A percentile compares a stretch with the other conserved stretches of the same genome.
phyloP scores from a whole-genome alignment of 2,888 invertebrate genomes.

The Ectemnius lituratus region DNA sequence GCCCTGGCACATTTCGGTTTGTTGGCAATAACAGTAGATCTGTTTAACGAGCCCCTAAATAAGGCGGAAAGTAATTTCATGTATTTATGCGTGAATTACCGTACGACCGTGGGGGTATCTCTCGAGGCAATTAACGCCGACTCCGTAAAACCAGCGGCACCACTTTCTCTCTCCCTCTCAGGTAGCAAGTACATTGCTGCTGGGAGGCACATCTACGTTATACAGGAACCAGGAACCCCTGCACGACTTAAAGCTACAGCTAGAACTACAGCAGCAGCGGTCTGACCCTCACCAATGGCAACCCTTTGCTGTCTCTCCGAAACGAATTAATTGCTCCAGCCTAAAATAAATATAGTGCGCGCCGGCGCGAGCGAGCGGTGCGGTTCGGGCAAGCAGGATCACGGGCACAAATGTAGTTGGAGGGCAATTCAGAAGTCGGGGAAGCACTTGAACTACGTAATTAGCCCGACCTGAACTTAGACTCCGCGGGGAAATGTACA shows the following conservation, averaged over 20 bases:
- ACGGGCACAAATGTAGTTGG: conserved; percentile 27
- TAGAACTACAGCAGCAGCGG: too few relatives aligned
- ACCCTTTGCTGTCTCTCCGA: conserved; percentile 53
- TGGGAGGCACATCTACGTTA: conserved; percentile 43
- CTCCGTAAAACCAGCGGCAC: conserved; percentile 68
- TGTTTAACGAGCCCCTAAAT: conserved; percentile 77
- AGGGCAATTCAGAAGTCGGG: conserved; percentile 42
- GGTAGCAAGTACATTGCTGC: conserved; percentile 55
- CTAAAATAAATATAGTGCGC: conserved; percentile 62
- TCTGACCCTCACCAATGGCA: conserved; percentile 47
- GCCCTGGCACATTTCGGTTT: conserved; percentile 46
- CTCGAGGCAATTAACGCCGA: conserved; percentile 75
- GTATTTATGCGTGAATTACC: conserved; percentile 77
- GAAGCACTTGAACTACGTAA: conserved; percentile 36
- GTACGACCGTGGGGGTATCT: conserved; percentile 61
- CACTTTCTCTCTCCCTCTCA: conserved; percentile 25
- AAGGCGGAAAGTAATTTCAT: conserved; percentile 76
- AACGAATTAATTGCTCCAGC: conserved; percentile 63
- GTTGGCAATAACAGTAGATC: conserved; percentile 77
- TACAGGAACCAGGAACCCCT: conserved; percentile 15
- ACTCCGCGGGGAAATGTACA: background rate
- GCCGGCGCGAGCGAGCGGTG: background rate
- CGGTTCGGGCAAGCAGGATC: conserved; percentile 42
- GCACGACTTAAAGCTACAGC: conserved; percentile 14
- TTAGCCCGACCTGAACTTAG: conserved; percentile 11